Evolutionary conservation across 2,888 invertebrate species (phyloP).

Genomic region (Drosophila subquinaria): DNA sequence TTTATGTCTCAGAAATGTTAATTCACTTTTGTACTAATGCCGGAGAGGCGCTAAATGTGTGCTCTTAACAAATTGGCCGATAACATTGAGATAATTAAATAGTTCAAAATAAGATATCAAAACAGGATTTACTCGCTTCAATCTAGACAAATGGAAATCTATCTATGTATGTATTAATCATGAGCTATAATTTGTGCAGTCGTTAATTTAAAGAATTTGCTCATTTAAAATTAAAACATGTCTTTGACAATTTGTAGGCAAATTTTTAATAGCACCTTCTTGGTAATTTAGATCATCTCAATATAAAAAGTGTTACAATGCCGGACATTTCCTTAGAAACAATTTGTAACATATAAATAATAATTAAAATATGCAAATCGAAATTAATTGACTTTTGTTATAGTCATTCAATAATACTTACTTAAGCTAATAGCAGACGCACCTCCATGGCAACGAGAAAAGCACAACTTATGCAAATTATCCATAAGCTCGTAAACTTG

Average conservation of each 20-base stretch:
- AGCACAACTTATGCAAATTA: conserved; percentile 34
- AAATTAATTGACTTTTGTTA: conserved; percentile 14
- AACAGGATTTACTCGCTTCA: conserved; percentile 51
- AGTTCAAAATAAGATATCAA: conserved; percentile 41
- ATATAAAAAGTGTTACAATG: neutral
- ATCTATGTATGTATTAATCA: conserved; percentile 12
- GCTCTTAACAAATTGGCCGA: conserved; percentile 70
- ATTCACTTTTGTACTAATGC: conserved; percentile 14
- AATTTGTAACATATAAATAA: neutral
- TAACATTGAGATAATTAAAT: conserved; percentile 63
- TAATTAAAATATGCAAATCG: conserved; percentile 15
- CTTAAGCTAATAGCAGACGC: conserved; percentile 10
- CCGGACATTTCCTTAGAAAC: neutral
- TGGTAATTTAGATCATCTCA: neutral
- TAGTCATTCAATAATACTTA: conserved; percentile 26
- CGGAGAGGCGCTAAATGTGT: conserved; percentile 59
- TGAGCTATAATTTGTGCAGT: neutral
- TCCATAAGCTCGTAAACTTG: conserved; percentile 39
- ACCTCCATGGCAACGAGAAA: conserved; percentile 15
- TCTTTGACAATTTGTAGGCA: conserved; percentile 13
- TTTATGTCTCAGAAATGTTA: conserved; percentile 20
- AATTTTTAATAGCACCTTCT: too few species aligned
- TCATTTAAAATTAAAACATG: conserved; percentile 1
- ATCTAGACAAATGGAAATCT: conserved; percentile 4
- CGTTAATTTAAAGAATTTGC: conserved; percentile 26